Evolutionary conservation across 2,113 vertebrate species (phyloP).

Genomic region (Hassar affinis): DNA sequence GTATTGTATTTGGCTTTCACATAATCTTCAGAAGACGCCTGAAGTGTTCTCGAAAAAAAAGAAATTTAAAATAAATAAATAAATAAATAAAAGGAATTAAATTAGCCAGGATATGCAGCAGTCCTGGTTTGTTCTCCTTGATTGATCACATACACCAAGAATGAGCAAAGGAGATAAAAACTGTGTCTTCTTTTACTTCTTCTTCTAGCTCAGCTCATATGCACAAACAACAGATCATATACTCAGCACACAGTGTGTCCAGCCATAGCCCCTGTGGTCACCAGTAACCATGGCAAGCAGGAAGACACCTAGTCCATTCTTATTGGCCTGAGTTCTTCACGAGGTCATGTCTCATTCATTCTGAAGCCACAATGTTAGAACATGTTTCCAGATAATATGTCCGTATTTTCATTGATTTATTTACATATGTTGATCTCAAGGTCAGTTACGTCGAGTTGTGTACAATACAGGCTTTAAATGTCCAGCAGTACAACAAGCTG

Average conservation of each 20-base stretch:
- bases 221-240: constrained; percentile 31
- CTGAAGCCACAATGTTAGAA: neutral
- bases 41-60: constrained; percentile 54
- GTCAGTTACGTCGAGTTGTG: constrained; percentile 14
- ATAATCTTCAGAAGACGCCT: constrained; percentile 66
- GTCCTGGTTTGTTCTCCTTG: constrained; percentile 34
- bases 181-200: constrained; percentile 24
- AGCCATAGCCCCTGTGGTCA: constrained; percentile 27
- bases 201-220: neutral
- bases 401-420: constrained; percentile 22
- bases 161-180: constrained; percentile 34
- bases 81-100: neutral
- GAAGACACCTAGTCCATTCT: constrained; percentile 68
- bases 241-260: constrained; percentile 48
- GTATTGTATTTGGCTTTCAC: constrained; percentile 59
- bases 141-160: constrained; percentile 62
- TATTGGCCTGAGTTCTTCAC: constrained; percentile 64
- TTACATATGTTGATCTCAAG: constrained; percentile 26
- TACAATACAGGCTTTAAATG: constrained; percentile 32
- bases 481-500: constrained; percentile 30
- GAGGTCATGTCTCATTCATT: constrained; percentile 34
- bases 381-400: constrained; percentile 1
- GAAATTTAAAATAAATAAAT: constrained; percentile 35
- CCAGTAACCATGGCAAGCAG: constrained; percentile 57
- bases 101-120: constrained; percentile 35